Evolutionary conservation across 2,888 invertebrate genomes (phyloP).

Genomic region (Lathronympha strigana): DNA sequence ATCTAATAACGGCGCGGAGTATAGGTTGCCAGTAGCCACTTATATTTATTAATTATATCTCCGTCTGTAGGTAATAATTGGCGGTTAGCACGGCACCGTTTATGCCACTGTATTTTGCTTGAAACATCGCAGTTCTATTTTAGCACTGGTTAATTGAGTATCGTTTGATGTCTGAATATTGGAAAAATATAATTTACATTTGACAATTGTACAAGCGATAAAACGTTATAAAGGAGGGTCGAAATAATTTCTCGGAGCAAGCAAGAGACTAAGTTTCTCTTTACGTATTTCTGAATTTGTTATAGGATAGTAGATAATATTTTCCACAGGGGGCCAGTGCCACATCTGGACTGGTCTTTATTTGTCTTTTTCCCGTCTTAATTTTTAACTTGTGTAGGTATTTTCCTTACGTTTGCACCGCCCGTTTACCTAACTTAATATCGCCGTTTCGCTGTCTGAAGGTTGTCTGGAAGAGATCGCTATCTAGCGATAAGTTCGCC

Average conservation of each 20-base stretch:
- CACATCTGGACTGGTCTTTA: too few relatives aligned
- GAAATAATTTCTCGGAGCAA: background rate
- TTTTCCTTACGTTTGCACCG: too few relatives aligned
- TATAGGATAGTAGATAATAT: too few relatives aligned
- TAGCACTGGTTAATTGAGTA: conserved; percentile 7
- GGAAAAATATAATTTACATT: background rate
- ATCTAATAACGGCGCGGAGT: background rate
- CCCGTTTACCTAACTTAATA: too few relatives aligned
- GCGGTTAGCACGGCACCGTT: conserved; percentile 13
- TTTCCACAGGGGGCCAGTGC: too few relatives aligned
- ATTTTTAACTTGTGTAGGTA: too few relatives aligned
- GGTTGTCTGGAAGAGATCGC: too few relatives aligned
- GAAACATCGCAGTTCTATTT: conserved; percentile 1
- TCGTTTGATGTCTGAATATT: conserved; percentile 5
- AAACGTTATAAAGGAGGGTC: background rate
- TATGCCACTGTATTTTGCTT: conserved; percentile 18
- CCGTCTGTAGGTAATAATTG: conserved; percentile 8
- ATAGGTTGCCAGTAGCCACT: background rate
- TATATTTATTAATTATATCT: background rate
- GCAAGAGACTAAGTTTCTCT: too few relatives aligned
- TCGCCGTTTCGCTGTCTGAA: too few relatives aligned
- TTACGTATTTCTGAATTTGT: too few relatives aligned
- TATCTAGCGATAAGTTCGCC: too few relatives aligned
- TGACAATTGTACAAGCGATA: background rate
- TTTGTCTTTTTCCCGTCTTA: too few relatives aligned